Evolutionary conservation across 1,140 invertebrate species (phyloP).

Genomic region (Dinoponera quadriceps): DNA sequence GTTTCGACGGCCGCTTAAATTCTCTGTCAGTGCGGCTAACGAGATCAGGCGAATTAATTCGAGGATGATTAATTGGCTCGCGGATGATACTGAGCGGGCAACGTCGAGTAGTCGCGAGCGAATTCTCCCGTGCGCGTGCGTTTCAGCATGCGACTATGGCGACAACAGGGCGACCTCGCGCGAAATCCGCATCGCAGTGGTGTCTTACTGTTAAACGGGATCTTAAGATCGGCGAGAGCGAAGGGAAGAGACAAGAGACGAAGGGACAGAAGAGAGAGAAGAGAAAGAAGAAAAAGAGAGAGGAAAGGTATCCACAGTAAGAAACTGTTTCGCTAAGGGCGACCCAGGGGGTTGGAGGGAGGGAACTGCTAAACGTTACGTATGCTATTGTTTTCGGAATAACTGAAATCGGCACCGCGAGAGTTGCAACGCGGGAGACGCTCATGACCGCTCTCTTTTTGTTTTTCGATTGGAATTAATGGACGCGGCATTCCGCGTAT

Average conservation of each 20-base stretch:
- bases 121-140: background rate
- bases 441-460: background rate
- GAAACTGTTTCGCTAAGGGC: background rate
- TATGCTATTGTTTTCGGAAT: background rate
- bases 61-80: conserved; percentile 38
- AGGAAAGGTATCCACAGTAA: background rate
- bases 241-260: background rate
- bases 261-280: background rate
- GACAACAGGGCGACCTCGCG: background rate
- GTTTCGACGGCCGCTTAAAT: conserved; percentile 58
- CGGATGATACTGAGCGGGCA: conserved; percentile 2
- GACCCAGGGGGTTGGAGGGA: no score
- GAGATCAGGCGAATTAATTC: conserved; percentile 55
- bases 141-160: background rate
- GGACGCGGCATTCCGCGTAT: background rate
- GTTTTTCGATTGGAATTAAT: conserved; percentile 43
- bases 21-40: conserved; percentile 56
- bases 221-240: no score
- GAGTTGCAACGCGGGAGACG: background rate
- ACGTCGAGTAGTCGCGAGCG: conserved; percentile 12
- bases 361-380: no score
- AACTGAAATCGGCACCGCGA: background rate
- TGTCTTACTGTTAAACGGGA: background rate
- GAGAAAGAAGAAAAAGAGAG: background rate
- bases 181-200: background rate